Conservation (phyloP, 2,888 invertebrate species). For the Biston stratarius region DNA sequence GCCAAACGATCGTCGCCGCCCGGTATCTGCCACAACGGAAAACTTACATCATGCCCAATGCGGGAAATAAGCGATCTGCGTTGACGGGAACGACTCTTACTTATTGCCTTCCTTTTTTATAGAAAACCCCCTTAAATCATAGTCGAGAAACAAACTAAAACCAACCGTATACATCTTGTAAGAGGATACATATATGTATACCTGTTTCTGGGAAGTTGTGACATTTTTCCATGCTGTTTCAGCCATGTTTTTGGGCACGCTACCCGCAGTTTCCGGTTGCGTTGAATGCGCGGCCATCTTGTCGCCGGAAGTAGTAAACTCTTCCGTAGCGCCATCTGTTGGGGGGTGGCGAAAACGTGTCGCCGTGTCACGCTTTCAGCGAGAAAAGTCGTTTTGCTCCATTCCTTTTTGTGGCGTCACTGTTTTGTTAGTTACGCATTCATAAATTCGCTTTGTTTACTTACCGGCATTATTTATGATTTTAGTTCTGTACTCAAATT, state of each 20-base stretch:
- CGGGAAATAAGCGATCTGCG: conserved; percentile 79
- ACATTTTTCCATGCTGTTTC: conserved; percentile 37
- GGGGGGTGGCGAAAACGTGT: conserved; percentile 63
- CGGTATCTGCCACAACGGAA: conserved; percentile 76
- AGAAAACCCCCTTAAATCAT: conserved; percentile 40
- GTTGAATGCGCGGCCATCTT: conserved; percentile 81
- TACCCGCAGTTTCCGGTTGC: conserved; percentile 78
- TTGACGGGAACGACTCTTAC: conserved; percentile 69
- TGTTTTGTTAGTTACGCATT: conserved; percentile 37
- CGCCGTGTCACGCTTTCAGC: conserved; percentile 48
- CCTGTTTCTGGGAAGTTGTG: conserved; percentile 18
- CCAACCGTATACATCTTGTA: rapidly evolving
- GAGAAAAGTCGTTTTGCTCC: conserved; percentile 53
- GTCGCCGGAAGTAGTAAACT: conserved; percentile 85
- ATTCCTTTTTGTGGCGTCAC: conserved; percentile 54
- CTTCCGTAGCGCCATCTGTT: conserved; percentile 79
- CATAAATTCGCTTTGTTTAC: conserved; percentile 44
- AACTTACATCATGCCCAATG: conserved; percentile 80
- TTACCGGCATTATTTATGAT: conserved; percentile 30
- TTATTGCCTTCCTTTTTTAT: conserved; percentile 62
- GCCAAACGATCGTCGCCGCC: conserved; percentile 67
- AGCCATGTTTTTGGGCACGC: conserved; percentile 71
- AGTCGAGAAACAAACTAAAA: neutral
- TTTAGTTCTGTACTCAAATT: conserved; percentile 21
- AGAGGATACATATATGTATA: conserved; percentile 39